Evolutionary conservation across 2,113 vertebrate genomes (phyloP), one percentile per base, ranked within the genome.

Genomic region (Falco punctatus): DNA sequence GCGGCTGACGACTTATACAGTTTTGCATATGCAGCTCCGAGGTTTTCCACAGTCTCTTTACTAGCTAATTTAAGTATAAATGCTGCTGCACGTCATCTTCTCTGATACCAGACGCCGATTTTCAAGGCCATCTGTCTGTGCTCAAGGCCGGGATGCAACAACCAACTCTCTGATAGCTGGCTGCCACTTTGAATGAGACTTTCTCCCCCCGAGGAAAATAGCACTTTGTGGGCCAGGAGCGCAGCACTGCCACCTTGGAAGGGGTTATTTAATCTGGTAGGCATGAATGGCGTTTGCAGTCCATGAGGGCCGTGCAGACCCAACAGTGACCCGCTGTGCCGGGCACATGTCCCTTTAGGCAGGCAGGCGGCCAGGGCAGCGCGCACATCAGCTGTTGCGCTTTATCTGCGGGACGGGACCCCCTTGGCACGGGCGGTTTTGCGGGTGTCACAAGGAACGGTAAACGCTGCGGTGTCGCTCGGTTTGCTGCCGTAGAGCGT

Each of bases 171-270:
- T 61, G 85, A 73, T 57, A 35, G 55, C 91, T 89, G 66, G 94
- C 95, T 66, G 64, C 64, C 51, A 2, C 52, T 92, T 51, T 92
- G 87, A 97, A 92, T 71, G 54, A 58, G 79, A 49, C 75, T 30
- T 82, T 62, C 86, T 74, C 55, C 8, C 40, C 61, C 17, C 0
- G 20, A 30, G 75, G 17, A 94, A 95, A 96, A 96, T 21, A 82
- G 93, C 28, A 72, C 67, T 97, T 96, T 96, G 93, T 96, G 73
- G 75, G 71, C 28, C 38, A 40, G 79, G 78, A 88, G 86, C 11
- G 81, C 51, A 19, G 81, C 46, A 2, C 27, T 23, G 88, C 11
- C 6, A 35, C 71, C 26, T 69, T 72, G 75, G 92, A 94, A 94
- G 64, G 66, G 80, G 44, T 91, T 57, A 21, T 86, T 97, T 88